A percentile compares a stretch with the other conserved stretches of the same genome.
phyloP scores from a whole-genome alignment of 2,888 invertebrate genomes.

The Drosophila birchii region DNA sequence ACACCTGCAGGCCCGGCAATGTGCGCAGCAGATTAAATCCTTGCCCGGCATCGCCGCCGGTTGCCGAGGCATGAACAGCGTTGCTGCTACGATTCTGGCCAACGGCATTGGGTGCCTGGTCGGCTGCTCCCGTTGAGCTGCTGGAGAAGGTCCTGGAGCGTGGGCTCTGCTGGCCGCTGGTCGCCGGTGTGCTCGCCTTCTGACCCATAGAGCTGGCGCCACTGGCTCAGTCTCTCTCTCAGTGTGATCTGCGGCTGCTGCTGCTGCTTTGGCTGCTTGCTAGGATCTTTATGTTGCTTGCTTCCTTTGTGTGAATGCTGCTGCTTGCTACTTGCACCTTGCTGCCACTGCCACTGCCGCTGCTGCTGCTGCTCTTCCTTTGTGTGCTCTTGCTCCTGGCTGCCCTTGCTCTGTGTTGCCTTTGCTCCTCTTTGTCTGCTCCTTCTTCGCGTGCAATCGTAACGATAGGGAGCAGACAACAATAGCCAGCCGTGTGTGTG shows the following conservation, averaged over 20 bases:
- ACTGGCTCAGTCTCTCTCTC: slow-evolving; percentile 8
- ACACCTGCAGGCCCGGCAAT: slow-evolving; percentile 89
- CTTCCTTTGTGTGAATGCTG: slow-evolving; percentile 1
- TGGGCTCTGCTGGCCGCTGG: slow-evolving; percentile 88
- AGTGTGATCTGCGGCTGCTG: neutral
- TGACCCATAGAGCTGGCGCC: slow-evolving; percentile 88
- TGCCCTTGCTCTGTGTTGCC: slow-evolving; percentile 3
- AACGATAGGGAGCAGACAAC: slow-evolving; percentile 65
- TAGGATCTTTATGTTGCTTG: neutral
- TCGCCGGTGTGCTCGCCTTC: slow-evolving; percentile 92
- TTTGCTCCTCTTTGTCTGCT: slow-evolving; percentile 26
- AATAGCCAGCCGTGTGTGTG: slow-evolving; percentile 69
- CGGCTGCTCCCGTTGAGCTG: slow-evolving; percentile 86
- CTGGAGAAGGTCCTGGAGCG: slow-evolving; percentile 91
- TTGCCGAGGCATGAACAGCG: slow-evolving; percentile 20
- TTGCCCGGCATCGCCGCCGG: slow-evolving; percentile 78
- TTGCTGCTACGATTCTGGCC: slow-evolving; percentile 49
- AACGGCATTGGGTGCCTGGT: slow-evolving; percentile 49
- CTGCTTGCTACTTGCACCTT: neutral
- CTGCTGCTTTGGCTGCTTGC: neutral
- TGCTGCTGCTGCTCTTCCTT: slow-evolving; percentile 10
- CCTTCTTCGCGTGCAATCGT: slow-evolving; percentile 27
- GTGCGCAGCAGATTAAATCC: slow-evolving; percentile 90
- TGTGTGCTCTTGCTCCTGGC: slow-evolving; percentile 15
- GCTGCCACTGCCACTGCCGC: neutral